Base-by-base conservation (phyloP, 1,140 invertebrate genomes). In the Caenorhabditis tropicalis region DNA sequence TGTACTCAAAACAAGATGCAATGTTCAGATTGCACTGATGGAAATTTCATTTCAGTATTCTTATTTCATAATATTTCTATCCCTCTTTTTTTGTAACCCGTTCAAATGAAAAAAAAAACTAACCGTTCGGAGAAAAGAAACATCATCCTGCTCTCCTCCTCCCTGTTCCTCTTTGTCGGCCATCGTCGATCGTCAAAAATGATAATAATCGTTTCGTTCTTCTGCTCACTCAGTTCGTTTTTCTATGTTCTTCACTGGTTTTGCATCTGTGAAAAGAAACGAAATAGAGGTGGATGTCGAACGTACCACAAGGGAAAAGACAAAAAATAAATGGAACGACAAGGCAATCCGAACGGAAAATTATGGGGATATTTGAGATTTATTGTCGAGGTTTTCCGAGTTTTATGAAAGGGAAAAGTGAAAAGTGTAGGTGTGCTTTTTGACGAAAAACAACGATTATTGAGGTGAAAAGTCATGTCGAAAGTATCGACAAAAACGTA, bases 41-140 rank as follows among this genome's bases (percentile, higher is more conserved):
- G n/a, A n/a, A n/a, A n/a, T n/a, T n/a, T n/a, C n/a, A n/a, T n/a
- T n/a, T n/a, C n/a, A n/a, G n/a, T n/a, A n/a, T n/a, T n/a, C n/a
- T n/a, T n/a, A n/a, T n/a, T n/a, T n/a, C n/a, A n/a, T n/a, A n/a
- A n/a, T n/a, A n/a, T n/a, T n/a, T n/a, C n/a, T n/a, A n/a, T n/a
- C n/a, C n/a, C n/a, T n/a, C n/a, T n/a, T n/a, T n/a, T n/a, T n/a
- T n/a, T n/a, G n/a, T n/a, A n/a, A n/a, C n/a, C n/a, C n/a, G n/a
- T n/a, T n/a, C n/a, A n/a, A n/a, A n/a, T n/a, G n/a, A n/a, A n/a
- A n/a, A 85, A 81, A 27, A 65, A 53, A 9, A 94, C 95, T 95
- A 92, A 97, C 96, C 94, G 96, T 98, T 89, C 96, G 94, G 85
- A 98, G 94, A 93, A 98, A 98, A 91, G 96, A 98, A 93, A 98